phyloP scores from a whole-genome alignment of 2,888 invertebrate species.

The Mythimna vitellina region DNA sequence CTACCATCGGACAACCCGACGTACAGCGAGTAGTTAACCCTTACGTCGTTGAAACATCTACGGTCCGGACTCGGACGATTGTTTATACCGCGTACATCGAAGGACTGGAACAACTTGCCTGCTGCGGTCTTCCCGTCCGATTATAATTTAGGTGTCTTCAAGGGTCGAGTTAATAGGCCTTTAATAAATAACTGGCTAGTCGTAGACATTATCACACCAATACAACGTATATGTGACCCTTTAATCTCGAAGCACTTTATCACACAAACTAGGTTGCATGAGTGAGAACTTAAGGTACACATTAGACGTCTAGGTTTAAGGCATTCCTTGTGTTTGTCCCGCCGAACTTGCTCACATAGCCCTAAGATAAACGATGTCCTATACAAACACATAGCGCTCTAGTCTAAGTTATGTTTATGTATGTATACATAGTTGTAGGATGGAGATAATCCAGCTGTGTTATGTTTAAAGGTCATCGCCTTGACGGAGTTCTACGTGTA shows the following conservation, averaged over 20 bases:
- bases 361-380: constrained; percentile 21
- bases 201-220: not conserved
- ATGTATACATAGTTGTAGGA: not conserved
- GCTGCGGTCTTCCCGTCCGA: too few relatives aligned
- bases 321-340: constrained; percentile 25
- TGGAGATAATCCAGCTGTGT: constrained; percentile 5
- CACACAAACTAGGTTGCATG: not conserved
- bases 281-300: not conserved
- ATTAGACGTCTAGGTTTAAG: constrained; percentile 14
- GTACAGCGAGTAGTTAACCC: too few relatives aligned
- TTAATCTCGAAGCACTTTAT: not conserved
- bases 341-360: constrained; percentile 15
- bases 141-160: too few relatives aligned
- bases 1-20: too few relatives aligned
- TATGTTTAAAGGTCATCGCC: constrained; percentile 11
- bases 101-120: too few relatives aligned
- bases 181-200: not conserved
- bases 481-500: not conserved
- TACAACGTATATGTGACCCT: too few relatives aligned
- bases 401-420: not conserved
- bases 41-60: too few relatives aligned
- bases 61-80: too few relatives aligned
- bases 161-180: too few relatives aligned
- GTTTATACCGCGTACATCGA: too few relatives aligned
- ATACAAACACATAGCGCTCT: constrained; percentile 14